Conservation (phyloP, 2,888 invertebrate genomes). For the Troides oblongomaculatus region DNA sequence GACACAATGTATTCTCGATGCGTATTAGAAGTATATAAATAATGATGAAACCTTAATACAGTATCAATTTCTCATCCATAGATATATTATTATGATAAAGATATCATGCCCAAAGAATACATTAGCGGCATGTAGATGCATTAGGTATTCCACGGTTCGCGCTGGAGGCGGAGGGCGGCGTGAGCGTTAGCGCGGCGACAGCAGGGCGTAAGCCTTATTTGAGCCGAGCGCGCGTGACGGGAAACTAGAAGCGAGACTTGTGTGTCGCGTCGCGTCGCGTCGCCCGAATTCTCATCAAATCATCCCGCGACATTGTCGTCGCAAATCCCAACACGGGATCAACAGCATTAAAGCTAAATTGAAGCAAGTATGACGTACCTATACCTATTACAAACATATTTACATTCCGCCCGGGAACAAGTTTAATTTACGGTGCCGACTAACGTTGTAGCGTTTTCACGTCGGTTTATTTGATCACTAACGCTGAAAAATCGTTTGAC, state of each 20-base stretch:
- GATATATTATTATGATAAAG: conserved; percentile 29
- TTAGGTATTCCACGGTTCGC: conserved; percentile 72
- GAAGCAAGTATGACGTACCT: conserved; percentile 53
- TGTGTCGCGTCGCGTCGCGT: conserved; percentile 63
- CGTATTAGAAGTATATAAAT: not conserved
- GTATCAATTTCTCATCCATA: conserved; percentile 27
- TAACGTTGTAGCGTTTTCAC: conserved; percentile 13
- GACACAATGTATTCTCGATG: not conserved
- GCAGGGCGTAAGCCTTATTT: conserved; percentile 74
- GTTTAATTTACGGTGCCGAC: conserved; percentile 20
- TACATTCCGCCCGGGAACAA: conserved; percentile 13
- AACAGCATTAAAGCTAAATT: conserved; percentile 74
- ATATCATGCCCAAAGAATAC: conserved; percentile 34
- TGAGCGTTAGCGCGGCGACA: conserved; percentile 47
- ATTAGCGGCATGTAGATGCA: conserved; percentile 49
- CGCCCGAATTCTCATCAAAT: conserved; percentile 75
- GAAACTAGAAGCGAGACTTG: conserved; percentile 73
- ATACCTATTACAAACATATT: conserved; percentile 37
- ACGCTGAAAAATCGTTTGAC: conserved; percentile 39
- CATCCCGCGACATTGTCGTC: conserved; percentile 73
- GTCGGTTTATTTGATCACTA: conserved; percentile 17
- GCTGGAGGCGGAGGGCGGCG: conserved; percentile 60
- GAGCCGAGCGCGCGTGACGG: conserved; percentile 74
- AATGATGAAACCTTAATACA: conserved; percentile 17
- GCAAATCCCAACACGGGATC: conserved; percentile 75